These are phyloP conservation scores for Ptychobarbus kaznakovi DNA, from an alignment of 2,797 vertebrate genomes.

Conservation along the genomic window DNA sequence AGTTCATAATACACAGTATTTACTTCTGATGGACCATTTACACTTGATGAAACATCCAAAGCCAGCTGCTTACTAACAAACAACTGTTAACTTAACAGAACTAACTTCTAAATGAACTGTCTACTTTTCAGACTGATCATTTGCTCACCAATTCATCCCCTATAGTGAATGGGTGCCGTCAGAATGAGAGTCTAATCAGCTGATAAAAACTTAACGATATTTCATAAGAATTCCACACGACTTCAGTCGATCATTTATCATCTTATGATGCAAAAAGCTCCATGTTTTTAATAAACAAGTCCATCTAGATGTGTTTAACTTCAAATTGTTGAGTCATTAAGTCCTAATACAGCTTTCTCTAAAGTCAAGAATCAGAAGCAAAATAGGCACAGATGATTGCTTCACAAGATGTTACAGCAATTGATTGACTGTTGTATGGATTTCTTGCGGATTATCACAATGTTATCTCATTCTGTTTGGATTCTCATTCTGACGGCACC, in stretches of 20 bases:
- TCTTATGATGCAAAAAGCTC: background rate
- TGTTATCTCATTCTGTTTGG: too few relatives aligned
- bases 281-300: background rate
- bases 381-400: too few relatives aligned
- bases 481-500: too few relatives aligned
- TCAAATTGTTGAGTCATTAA: background rate
- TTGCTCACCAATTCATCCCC: background rate
- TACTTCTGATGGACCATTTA: background rate
- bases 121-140: background rate
- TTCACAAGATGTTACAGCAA: too few relatives aligned
- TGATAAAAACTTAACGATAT: background rate
- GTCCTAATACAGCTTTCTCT: background rate
- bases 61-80: background rate
- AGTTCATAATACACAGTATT: background rate
- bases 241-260: background rate
- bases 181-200: background rate
- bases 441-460: too few relatives aligned
- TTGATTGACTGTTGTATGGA: too few relatives aligned
- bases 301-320: background rate
- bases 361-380: background rate
- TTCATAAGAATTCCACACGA: background rate
- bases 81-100: background rate
- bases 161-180: background rate
- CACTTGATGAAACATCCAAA: background rate
- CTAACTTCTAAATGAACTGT: background rate